Evolutionary conservation across 2,888 invertebrate genomes (phyloP).

Genomic region (Drosophila cracens): DNA sequence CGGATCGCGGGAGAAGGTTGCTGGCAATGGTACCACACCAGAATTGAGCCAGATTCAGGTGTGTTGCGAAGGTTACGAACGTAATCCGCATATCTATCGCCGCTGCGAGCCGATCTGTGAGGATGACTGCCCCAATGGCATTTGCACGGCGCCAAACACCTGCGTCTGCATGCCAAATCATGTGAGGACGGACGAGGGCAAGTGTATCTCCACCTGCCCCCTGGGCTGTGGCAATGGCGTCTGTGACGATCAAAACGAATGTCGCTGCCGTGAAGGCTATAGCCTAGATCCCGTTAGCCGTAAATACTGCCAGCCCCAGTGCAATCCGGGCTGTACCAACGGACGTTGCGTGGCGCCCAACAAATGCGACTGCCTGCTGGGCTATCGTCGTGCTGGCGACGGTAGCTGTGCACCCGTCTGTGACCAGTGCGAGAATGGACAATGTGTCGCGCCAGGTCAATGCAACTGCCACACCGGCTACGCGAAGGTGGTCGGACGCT

Average conservation of each 20-base stretch:
- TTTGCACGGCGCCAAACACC: constrained; percentile 85
- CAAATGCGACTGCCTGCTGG: constrained; percentile 75
- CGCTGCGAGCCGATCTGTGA: constrained; percentile 85
- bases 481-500: constrained; percentile 83
- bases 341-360: constrained; percentile 80
- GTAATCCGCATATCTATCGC: constrained; percentile 84
- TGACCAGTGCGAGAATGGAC: constrained; percentile 85
- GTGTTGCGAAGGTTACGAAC: constrained; percentile 89
- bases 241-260: constrained; percentile 79
- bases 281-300: constrained; percentile 80
- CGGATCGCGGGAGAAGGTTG: constrained; percentile 62
- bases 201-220: constrained; percentile 89
- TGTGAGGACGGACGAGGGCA: constrained; percentile 74
- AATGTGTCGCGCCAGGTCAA: constrained; percentile 87
- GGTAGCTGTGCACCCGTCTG: constrained; percentile 85
- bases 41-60: constrained; percentile 88
- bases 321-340: constrained; percentile 79
- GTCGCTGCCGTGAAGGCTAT: constrained; percentile 82
- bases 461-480: constrained; percentile 87
- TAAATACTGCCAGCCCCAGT: constrained; percentile 81
- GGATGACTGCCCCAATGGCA: constrained; percentile 86
- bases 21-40: constrained; percentile 85
- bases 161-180: constrained; percentile 86
- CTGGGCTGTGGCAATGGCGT: constrained; percentile 88
- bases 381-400: constrained; percentile 68